Evolutionary conservation across 2,113 vertebrate genomes (phyloP).

Genomic region (Podarcis raffonei): DNA sequence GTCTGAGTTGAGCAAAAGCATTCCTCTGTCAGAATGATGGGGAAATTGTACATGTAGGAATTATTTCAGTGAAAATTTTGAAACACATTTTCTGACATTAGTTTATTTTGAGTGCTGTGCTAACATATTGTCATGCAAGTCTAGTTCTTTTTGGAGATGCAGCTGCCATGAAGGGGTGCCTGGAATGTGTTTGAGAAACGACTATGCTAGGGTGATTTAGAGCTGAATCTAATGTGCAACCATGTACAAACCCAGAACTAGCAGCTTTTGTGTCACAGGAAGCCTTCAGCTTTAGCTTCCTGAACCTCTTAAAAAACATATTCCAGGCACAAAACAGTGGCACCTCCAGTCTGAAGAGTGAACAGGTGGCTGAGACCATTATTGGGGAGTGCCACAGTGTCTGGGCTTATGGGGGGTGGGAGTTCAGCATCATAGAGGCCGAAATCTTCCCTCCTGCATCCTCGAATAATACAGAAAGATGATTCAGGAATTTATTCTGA

Average conservation of each 20-base stretch:
- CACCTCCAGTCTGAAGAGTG: neutral
- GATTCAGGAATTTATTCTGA: too few species aligned
- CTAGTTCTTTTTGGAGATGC: conserved; percentile 40
- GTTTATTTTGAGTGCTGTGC: conserved; percentile 49
- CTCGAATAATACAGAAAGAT: too few species aligned
- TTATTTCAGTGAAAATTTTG: conserved; percentile 51
- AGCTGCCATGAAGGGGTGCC: neutral
- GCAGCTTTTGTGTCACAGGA: too few species aligned
- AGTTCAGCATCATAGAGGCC: too few species aligned
- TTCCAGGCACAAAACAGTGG: neutral
- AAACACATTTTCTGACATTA: conserved; percentile 50
- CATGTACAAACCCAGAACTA: neutral
- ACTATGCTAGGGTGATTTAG: neutral
- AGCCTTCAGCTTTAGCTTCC: neutral
- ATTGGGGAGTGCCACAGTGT: too few species aligned
- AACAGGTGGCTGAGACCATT: neutral
- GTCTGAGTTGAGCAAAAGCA: conserved; percentile 49
- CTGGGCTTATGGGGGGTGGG: too few species aligned
- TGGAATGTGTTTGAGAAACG: neutral
- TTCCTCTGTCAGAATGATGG: conserved; percentile 60
- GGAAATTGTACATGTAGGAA: conserved; percentile 61
- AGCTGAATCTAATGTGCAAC: neutral
- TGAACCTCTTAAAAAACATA: neutral
- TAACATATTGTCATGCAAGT: conserved; percentile 51
- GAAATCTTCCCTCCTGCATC: too few species aligned